phyloP scores from a whole-genome alignment of 2,113 vertebrate species.

The Mus pahari region DNA sequence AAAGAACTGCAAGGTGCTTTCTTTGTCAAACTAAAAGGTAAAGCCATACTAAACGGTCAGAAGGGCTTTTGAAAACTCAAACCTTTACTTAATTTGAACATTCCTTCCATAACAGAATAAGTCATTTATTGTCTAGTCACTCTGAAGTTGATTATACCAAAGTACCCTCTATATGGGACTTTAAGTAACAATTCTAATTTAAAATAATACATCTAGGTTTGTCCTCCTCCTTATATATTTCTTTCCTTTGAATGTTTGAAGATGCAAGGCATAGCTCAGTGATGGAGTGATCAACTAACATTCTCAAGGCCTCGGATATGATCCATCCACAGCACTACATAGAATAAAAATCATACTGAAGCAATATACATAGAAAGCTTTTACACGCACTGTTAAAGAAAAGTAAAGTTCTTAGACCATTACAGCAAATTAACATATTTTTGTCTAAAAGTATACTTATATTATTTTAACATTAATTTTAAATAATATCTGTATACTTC shows the following conservation, averaged over 20 bases:
- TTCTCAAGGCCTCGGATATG: background rate
- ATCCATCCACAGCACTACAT: background rate
- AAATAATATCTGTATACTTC: constrained; percentile 17
- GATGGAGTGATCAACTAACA: too few relatives aligned
- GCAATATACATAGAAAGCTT: background rate
- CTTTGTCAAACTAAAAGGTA: background rate
- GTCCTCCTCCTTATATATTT: background rate
- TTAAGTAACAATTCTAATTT: background rate
- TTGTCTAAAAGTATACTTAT: constrained; percentile 10
- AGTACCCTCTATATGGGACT: background rate
- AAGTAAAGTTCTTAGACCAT: background rate
- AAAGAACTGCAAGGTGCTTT: background rate
- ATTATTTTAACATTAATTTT: constrained; percentile 26
- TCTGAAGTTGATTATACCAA: background rate
- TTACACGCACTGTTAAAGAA: constrained; percentile 3
- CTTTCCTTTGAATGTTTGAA: background rate
- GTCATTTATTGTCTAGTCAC: constrained; percentile 6
- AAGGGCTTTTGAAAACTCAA: constrained; percentile 40
- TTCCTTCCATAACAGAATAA: background rate
- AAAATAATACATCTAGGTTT: background rate
- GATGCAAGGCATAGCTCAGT: too few relatives aligned
- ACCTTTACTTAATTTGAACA: background rate
- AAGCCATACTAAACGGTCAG: background rate
- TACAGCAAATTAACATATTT: constrained; percentile 3
- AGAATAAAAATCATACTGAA: background rate